Evolutionary conservation across 2,113 vertebrate genomes (phyloP).

Genomic region (Vicugna pacos): DNA sequence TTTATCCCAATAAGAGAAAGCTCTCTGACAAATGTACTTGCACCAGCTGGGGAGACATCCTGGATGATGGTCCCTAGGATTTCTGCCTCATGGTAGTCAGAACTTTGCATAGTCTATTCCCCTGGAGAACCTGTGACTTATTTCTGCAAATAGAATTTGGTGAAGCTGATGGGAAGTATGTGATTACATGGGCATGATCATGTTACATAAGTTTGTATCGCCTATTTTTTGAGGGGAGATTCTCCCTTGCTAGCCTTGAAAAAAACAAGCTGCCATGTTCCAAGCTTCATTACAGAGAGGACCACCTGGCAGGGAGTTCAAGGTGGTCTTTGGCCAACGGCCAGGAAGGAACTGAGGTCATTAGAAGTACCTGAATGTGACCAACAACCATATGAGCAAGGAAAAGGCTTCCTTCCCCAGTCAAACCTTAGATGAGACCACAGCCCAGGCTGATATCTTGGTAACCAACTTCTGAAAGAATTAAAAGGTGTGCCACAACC

Average conservation of each 20-base stretch:
- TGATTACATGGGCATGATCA: neutral
- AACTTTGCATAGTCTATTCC: neutral
- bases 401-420: neutral
- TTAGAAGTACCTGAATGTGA: neutral
- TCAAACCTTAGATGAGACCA: neutral
- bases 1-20: neutral
- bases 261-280: neutral
- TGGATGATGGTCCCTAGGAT: no score
- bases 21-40: neutral
- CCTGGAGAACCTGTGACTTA: neutral
- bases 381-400: neutral
- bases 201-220: neutral
- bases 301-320: neutral
- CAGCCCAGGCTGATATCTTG: neutral
- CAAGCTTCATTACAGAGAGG: neutral
- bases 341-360: neutral
- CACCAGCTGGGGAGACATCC: neutral
- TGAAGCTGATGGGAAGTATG: neutral
- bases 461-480: slow-evolving; percentile 56
- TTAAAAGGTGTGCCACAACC: slow-evolving; percentile 40
- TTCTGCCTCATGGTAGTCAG: neutral
- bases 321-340: neutral
- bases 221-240: neutral
- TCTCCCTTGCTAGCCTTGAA: neutral
- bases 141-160: neutral